Percentiles rank a stretch among this genome's conserved stretches.
Conservation (phyloP, 1,140 invertebrate genomes). For the Centruroides vittatus region DNA sequence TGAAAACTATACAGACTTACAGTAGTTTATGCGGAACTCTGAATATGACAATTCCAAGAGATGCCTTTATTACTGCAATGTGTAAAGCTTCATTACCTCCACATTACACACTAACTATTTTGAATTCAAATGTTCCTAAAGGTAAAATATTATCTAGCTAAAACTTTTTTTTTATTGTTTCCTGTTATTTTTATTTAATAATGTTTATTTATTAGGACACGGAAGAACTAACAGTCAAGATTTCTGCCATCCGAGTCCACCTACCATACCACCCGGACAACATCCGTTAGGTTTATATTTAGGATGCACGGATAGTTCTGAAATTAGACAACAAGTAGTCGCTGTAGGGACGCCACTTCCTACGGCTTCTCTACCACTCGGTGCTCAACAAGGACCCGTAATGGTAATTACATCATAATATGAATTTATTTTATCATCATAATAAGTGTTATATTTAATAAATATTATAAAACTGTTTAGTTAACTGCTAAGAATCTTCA, state of each 20-base stretch:
- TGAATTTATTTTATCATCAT: neutral
- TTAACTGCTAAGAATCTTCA: conserved; percentile 94
- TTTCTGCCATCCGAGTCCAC: neutral
- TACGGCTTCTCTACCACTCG: conserved; percentile 48
- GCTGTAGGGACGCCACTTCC: conserved; percentile 76
- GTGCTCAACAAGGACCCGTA: conserved; percentile 81
- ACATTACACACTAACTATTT: conserved; percentile 55
- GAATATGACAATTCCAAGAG: conserved; percentile 55
- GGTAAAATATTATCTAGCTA: neutral
- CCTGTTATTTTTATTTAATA: neutral
- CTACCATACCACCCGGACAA: neutral
- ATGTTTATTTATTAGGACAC: neutral
- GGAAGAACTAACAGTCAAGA: neutral
- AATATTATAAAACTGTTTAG: conserved; percentile 18
- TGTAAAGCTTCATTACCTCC: conserved; percentile 90
- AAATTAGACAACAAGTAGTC: conserved; percentile 77
- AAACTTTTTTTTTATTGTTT: neutral
- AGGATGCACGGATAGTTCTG: conserved; percentile 32
- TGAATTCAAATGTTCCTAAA: conserved; percentile 6
- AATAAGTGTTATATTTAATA: too few relatives aligned
- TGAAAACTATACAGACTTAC: conserved; percentile 80
- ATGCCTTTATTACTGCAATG: conserved; percentile 84
- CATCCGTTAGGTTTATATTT: conserved; percentile 14
- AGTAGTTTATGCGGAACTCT: conserved; percentile 61
- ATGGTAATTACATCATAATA: conserved; percentile 41